Base-by-base conservation (phyloP, 2,113 vertebrate species). In the Rhineura floridana region DNA sequence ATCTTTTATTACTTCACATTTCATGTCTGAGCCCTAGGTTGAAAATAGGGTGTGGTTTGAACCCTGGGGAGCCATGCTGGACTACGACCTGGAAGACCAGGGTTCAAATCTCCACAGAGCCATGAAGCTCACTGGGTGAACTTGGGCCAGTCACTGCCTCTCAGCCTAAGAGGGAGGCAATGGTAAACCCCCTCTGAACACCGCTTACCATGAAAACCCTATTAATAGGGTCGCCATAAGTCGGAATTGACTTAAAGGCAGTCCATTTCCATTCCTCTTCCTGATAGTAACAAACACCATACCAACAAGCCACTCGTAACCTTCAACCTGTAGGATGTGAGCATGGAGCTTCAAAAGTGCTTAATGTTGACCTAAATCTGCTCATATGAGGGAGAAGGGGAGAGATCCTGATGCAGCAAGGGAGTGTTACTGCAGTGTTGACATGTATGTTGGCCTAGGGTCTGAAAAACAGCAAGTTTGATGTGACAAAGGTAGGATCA, bases 301-400 rank as follows among this genome's bases (percentile, higher is more conserved):
- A 39, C n/a, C 55, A 89, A 30, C 48, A 46, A 88, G 15, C n/a
- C 59, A 83, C 30, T 72, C 36, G 30, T 36, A 55, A 69, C 48
- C 44, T 42, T n/a, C 46, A 69, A 3, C 42, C 39, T 46, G 46
- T 15, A 30, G 13, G 15, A 44, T 67, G 5, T 46, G 42, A 42
- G 36, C 44, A n/a, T 67, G 59, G 44, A 83, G 82, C 42, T 70
- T 90, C 62, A 91, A 79, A 89, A 42, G 55, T 62, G 28, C 21
- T 85, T 7, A 2, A 30, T 88, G 42, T 89, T 88, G 50, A 28
- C 13, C 83, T 81, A 33, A 50, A 77, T 11, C 69, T 79, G 69
- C n/a, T 85, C 39, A 9, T 28, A 50, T 50, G 7, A 9, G 10
- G 44, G n/a, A 33, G 33, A n/a, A 11, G 11, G 3, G 30, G 33